phyloP scores from a whole-genome alignment of 2,797 vertebrate genomes.

The Cossypha niveicapilla region DNA sequence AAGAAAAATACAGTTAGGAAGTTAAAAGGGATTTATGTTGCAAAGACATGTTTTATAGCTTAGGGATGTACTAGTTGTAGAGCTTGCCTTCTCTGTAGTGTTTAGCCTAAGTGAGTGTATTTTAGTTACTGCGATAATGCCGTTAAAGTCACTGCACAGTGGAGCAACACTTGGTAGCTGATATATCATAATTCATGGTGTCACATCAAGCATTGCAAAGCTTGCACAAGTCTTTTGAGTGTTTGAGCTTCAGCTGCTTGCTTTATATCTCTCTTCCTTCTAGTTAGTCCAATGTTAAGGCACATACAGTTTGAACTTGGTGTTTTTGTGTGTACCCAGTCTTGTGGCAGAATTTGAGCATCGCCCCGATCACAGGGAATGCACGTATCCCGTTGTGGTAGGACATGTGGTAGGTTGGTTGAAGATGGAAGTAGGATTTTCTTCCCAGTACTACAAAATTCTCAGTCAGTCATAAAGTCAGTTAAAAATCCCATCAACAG shows the following conservation, averaged over 20 bases:
- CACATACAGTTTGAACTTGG: background rate
- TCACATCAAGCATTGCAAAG: background rate
- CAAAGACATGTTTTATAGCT: background rate
- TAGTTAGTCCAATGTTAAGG: background rate
- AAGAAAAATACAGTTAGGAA: background rate
- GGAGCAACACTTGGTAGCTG: background rate
- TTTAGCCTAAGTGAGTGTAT: background rate
- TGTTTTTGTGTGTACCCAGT: background rate
- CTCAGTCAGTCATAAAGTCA: background rate
- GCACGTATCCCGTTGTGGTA: fast-evolving
- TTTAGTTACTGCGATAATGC: background rate
- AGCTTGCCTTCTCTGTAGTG: background rate
- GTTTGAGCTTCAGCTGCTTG: background rate
- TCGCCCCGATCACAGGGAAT: fast-evolving
- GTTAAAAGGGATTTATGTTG: background rate
- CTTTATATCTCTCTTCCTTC: background rate
- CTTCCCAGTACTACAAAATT: background rate
- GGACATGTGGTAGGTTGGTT: background rate
- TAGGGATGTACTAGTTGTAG: background rate
- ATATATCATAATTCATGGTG: background rate
- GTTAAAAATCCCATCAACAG: background rate
- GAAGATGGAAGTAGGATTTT: background rate
- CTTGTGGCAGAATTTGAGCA: background rate
- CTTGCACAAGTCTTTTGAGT: background rate
- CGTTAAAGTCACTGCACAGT: background rate